Conservation (phyloP, 2,888 invertebrate genomes). For the Metellina segmentata region DNA sequence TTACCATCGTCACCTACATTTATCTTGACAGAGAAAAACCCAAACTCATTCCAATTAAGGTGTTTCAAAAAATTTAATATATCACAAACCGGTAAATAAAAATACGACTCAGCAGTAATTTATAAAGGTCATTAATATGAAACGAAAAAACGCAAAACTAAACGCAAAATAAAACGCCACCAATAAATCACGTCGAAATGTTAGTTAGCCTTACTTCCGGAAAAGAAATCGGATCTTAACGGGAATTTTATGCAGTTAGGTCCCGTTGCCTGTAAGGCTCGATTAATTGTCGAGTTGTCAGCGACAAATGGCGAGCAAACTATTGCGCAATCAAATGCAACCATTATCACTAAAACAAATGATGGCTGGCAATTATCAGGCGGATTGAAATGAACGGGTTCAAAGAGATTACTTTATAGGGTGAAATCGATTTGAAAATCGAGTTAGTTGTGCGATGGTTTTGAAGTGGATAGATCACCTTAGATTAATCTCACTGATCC, state of each 20-base stretch:
- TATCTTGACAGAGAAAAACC: too few species aligned
- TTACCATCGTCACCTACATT: too few species aligned
- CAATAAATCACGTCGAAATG: too few species aligned
- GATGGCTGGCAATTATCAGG: constrained; percentile 48
- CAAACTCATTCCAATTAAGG: too few species aligned
- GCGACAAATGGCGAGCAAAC: constrained; percentile 28
- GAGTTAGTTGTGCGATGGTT: constrained; percentile 1
- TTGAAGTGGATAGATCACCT: constrained; percentile 37
- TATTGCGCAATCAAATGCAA: constrained; percentile 50
- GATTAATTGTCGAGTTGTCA: constrained; percentile 60
- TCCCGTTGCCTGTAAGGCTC: constrained; percentile 2
- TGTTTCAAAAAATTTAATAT: too few species aligned
- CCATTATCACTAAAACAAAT: constrained; percentile 65
- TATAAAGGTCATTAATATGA: too few species aligned
- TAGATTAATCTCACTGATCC: constrained; percentile 25
- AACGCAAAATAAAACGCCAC: too few species aligned
- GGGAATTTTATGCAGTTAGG: constrained; percentile 17
- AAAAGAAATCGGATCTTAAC: constrained; percentile 23
- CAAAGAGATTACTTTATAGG: constrained; percentile 53
- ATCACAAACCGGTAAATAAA: too few species aligned
- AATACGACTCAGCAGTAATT: too few species aligned
- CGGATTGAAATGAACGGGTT: constrained; percentile 52
- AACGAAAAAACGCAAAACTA: too few species aligned
- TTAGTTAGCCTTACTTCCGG: neutral
- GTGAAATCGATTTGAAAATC: constrained; percentile 41